Evolutionary conservation across 2,888 invertebrate genomes (phyloP), one percentile per base, ranked within the genome.

Genomic region (Andrena haemorrhoa): DNA sequence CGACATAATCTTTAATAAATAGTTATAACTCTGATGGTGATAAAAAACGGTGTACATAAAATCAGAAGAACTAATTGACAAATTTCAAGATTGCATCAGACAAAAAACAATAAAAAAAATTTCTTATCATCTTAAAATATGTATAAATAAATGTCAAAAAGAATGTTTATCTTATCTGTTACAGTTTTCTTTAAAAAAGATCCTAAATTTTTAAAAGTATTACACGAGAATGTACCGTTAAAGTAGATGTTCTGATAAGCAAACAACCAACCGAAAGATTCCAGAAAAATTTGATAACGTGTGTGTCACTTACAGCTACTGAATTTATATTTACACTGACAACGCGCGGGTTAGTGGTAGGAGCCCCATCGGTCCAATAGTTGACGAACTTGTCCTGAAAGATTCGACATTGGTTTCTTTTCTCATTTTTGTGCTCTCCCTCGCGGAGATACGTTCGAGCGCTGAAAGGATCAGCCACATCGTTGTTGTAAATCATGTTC

Each of bases 381-480:
- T 93, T 92, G 85, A 93, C 91, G 86, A 93, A 91, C 88, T 93
- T 93, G 80, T 93, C 93, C 93, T 94, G 90, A 84, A 92, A 92
- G 76, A 85, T 78, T 80, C 79, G 72, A 72, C 66, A 76, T 75
- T 69, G 69, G 49, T 73, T 80, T 56, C 23, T 70, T 64, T 64
- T 41, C n/a, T 61, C 8, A 47, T 31, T 56, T 60, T 20, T 51
- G 58, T 53, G 49, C 53, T 51, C 71, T 33, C 65, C 64, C n/a
- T 64, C 65, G 31, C 56, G 61, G 61, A 70, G 77, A 82, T 75
- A 75, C 35, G 77, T 75, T 60, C 72, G 72, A 56, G 61, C 83
- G 82, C 93, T 93, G 89, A 85, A 92, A 92, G 82, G 82, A 82
- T 84, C 79, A 77, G 75, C 77, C 53, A 51, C 75, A 29, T 65